Conservation (phyloP, 2,888 invertebrate species). For the Marronus borbonicus region DNA sequence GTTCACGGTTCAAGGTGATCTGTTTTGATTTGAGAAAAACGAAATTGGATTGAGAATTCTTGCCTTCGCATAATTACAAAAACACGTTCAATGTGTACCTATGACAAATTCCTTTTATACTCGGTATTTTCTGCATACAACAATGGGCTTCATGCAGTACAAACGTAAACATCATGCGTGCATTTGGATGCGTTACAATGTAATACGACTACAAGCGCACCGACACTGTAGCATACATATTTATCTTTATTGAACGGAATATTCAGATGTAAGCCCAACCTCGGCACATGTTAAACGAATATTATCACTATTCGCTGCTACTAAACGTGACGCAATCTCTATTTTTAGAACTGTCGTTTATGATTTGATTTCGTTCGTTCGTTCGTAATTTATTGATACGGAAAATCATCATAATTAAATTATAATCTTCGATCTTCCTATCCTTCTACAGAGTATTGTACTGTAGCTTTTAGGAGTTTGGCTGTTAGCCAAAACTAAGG, state of each 20-base stretch:
- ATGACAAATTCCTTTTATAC: too few species aligned
- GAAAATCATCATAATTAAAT: conserved; percentile 38
- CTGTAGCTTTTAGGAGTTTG: background rate
- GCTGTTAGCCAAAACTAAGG: background rate
- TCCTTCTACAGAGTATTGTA: conserved; percentile 14
- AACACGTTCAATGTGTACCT: too few species aligned
- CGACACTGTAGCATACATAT: background rate
- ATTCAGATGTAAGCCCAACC: background rate
- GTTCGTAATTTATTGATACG: conserved; percentile 42
- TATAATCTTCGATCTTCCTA: conserved; percentile 35
- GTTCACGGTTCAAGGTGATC: too few species aligned
- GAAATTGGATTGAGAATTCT: too few species aligned
- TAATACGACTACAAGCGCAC: background rate
- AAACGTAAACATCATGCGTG: background rate
- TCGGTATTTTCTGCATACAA: too few species aligned
- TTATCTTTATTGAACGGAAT: background rate
- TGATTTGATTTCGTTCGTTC: conserved; percentile 28
- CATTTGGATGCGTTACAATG: background rate
- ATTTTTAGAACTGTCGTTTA: conserved; percentile 36
- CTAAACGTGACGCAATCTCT: conserved; percentile 30
- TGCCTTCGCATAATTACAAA: too few species aligned
- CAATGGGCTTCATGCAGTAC: too few species aligned
- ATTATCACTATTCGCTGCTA: conserved; percentile 22
- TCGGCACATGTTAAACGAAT: conserved; percentile 37
- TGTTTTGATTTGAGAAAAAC: too few species aligned